Percentiles rank a stretch among this genome's conserved stretches.
Evolutionary conservation across 2,888 invertebrate species (phyloP).

Genomic region (Rhagonycha fulva): DNA sequence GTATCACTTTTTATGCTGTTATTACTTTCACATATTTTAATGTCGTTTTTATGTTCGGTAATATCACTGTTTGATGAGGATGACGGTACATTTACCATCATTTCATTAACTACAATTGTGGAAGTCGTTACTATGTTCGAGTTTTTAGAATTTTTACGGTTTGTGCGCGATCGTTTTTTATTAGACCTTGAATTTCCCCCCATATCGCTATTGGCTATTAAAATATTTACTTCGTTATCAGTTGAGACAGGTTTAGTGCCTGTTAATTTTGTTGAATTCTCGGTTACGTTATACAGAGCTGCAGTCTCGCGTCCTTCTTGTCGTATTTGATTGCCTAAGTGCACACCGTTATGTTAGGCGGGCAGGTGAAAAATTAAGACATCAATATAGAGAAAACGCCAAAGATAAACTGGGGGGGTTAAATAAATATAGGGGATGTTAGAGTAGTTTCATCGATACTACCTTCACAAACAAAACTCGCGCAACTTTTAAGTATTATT

Average conservation of each 20-base stretch:
- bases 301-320: constrained; percentile 23
- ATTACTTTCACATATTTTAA: constrained; percentile 4
- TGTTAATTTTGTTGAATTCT: constrained; percentile 4
- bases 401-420: not conserved
- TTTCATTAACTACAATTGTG: constrained; percentile 10
- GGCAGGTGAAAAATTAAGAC: constrained; percentile 22
- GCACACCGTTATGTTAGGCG: constrained; percentile 31
- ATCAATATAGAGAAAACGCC: constrained; percentile 10
- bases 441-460: not conserved
- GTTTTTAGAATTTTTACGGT: constrained; percentile 35
- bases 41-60: constrained; percentile 7
- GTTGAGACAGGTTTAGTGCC: constrained; percentile 23
- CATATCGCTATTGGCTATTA: constrained; percentile 36
- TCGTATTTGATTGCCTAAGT: constrained; percentile 30
- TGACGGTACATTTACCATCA: constrained; percentile 18
- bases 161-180: constrained; percentile 34
- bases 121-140: constrained; percentile 14
- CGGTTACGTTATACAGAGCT: constrained; percentile 21
- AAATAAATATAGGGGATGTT: not conserved
- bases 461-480: not conserved
- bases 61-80: constrained; percentile 10
- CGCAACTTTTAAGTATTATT: not conserved
- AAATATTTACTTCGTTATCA: constrained; percentile 22
- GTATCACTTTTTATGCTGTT: constrained; percentile 13
- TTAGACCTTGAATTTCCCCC: constrained; percentile 38